Percentiles rank a stretch among this genome's conserved stretches.
These are phyloP conservation scores for Pachypanchax playfairii DNA, from an alignment of 2,113 vertebrate species.

Conservation along the genomic window DNA sequence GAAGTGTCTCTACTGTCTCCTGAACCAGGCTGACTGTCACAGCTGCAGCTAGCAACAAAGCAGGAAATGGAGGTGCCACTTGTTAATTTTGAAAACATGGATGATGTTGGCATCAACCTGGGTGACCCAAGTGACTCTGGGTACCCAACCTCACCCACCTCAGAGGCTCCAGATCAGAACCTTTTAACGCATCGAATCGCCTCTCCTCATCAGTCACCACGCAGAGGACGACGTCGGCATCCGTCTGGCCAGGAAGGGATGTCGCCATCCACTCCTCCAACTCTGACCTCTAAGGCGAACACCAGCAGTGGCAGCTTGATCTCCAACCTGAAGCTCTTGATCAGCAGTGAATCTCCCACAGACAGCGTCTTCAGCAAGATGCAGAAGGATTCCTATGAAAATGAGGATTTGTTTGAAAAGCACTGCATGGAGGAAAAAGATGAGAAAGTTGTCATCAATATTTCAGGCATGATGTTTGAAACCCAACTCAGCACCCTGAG, in stretches of 20 bases:
- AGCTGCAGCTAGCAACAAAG: slow-evolving; percentile 73
- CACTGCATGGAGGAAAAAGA: slow-evolving; percentile 83
- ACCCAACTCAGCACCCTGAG: slow-evolving; percentile 90
- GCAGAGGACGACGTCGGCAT: slow-evolving; percentile 51
- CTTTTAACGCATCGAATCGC: slow-evolving; percentile 57
- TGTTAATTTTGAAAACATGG: slow-evolving; percentile 90
- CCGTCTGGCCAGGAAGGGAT: slow-evolving; percentile 55
- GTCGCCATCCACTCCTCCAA: slow-evolving; percentile 63
- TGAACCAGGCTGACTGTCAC: slow-evolving; percentile 65
- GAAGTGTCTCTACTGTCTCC: slow-evolving; percentile 46
- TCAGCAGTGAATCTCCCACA: slow-evolving; percentile 84
- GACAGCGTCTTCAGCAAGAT: slow-evolving; percentile 89
- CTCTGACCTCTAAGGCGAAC: slow-evolving; percentile 77
- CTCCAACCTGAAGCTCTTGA: slow-evolving; percentile 86
- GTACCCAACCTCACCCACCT: slow-evolving; percentile 80
- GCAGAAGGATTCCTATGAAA: slow-evolving; percentile 81
- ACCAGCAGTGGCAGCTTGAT: slow-evolving; percentile 86
- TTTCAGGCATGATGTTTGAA: slow-evolving; percentile 93
- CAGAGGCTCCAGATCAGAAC: slow-evolving; percentile 72
- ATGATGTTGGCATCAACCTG: slow-evolving; percentile 85
- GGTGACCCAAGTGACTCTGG: slow-evolving; percentile 84
- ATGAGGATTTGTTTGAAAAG: slow-evolving; percentile 84
- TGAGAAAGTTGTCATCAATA: slow-evolving; percentile 93
- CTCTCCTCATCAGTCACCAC: slow-evolving; percentile 69
- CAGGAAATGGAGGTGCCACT: slow-evolving; percentile 92